Percentiles rank a stretch among this genome's conserved stretches.
These are phyloP conservation scores for Miniopterus natalensis DNA, from an alignment of 2,113 vertebrate genomes.

Conservation along the genomic window DNA sequence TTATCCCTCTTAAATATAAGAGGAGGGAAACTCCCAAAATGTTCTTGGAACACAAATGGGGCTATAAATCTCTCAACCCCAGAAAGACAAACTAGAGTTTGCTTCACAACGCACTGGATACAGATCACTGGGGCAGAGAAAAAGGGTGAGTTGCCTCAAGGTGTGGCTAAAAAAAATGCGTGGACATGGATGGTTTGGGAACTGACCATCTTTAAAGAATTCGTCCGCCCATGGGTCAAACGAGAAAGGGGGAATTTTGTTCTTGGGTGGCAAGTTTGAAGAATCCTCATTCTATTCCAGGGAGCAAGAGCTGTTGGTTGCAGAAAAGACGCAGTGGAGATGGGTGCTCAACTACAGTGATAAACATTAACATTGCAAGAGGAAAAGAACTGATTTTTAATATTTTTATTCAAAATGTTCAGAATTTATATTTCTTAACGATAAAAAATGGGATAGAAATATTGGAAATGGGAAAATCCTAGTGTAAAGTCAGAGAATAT, in stretches of 20 bases:
- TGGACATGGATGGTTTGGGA: not conserved
- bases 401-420: slow-evolving; percentile 25
- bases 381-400: not conserved
- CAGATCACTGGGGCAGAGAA: not conserved
- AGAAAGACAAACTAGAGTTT: not conserved
- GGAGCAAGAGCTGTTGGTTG: not conserved
- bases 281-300: not conserved
- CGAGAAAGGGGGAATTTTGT: not conserved
- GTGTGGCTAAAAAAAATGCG: not conserved
- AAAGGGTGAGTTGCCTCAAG: not conserved
- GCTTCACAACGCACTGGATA: not conserved
- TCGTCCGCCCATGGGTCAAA: not conserved
- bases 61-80: not conserved
- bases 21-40: not conserved
- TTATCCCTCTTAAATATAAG: slow-evolving; percentile 33
- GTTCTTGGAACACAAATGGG: not conserved
- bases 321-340: slow-evolving; percentile 2
- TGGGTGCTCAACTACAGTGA: not conserved
- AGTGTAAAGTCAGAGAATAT: not conserved
- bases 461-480: not conserved
- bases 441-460: not conserved
- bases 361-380: not conserved
- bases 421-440: not conserved
- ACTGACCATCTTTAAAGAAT: slow-evolving; percentile 3
- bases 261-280: not conserved